A percentile compares a stretch with the other conserved stretches of the same genome.
phyloP scores from a whole-genome alignment of 2,888 invertebrate genomes.

The Melanostoma mellinum region DNA sequence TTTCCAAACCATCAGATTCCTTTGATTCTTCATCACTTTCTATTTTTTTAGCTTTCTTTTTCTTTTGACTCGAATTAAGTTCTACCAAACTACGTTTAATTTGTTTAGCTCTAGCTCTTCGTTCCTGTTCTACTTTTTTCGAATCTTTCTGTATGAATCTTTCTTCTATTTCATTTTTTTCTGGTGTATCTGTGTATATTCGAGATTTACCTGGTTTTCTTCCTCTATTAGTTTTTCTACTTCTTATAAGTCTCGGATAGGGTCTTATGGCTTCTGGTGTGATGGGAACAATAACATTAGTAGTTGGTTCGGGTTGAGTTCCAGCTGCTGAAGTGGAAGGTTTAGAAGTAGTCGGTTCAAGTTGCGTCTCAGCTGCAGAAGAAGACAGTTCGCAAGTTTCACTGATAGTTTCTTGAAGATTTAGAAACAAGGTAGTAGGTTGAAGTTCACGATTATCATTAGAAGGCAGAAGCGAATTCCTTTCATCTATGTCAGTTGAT shows the following conservation, averaged over 20 bases:
- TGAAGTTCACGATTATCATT: constrained; percentile 14
- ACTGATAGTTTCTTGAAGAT: constrained; percentile 21
- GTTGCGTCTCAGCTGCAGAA: constrained; percentile 28
- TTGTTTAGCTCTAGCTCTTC: constrained; percentile 36
- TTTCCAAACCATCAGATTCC: constrained; percentile 35
- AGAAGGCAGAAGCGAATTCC: background rate
- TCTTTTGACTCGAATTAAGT: constrained; percentile 44
- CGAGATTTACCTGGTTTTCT: too few species aligned
- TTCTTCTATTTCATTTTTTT: constrained; percentile 30
- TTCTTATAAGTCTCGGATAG: too few species aligned
- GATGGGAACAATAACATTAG: background rate
- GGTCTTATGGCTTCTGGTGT: too few species aligned
- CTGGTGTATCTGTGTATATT: background rate
- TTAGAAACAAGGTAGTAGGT: constrained; percentile 33
- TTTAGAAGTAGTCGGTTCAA: constrained; percentile 23
- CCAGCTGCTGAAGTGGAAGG: constrained; percentile 33
- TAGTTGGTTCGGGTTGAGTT: constrained; percentile 34
- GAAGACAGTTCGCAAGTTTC: constrained; percentile 19
- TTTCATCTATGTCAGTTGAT: constrained; percentile 41
- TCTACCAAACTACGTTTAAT: constrained; percentile 43
- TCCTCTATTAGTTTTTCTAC: background rate
- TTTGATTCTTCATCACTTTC: constrained; percentile 42
- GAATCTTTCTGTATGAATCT: constrained; percentile 24
- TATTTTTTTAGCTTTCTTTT: constrained; percentile 51
- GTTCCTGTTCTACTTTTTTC: constrained; percentile 42